Evolutionary conservation across 1,140 invertebrate genomes (phyloP).

Genomic region (Drosophila tristis): DNA sequence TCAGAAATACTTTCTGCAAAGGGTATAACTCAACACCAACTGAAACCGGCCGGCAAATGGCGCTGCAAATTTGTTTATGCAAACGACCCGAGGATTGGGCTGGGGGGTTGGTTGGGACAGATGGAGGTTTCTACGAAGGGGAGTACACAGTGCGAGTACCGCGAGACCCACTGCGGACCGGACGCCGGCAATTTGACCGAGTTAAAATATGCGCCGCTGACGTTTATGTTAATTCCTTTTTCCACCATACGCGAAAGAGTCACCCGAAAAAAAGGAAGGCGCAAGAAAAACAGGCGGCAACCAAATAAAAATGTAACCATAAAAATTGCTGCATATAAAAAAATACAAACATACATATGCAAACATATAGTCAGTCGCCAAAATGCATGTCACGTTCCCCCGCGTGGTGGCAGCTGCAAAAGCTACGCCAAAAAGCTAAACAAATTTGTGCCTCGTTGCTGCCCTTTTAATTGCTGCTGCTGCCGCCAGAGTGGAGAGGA

Average conservation of each 20-base stretch:
- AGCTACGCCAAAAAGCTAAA: slow-evolving; percentile 45
- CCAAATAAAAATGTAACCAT: slow-evolving; percentile 65
- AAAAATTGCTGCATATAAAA: slow-evolving; percentile 17
- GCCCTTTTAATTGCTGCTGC: slow-evolving; percentile 73
- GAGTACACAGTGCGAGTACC: slow-evolving; percentile 16
- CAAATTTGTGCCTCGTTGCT: slow-evolving; percentile 56
- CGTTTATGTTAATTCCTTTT: slow-evolving; percentile 74
- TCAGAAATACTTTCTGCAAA: too few relatives aligned
- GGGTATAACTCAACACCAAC: slow-evolving; percentile 11
- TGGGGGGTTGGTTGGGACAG: background rate
- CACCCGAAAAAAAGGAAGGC: slow-evolving; percentile 33
- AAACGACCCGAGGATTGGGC: slow-evolving; percentile 42
- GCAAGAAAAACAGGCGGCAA: slow-evolving; percentile 54
- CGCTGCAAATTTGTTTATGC: slow-evolving; percentile 80
- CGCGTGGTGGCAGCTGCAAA: slow-evolving; percentile 56
- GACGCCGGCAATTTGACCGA: slow-evolving; percentile 81
- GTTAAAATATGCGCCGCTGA: slow-evolving; percentile 81
- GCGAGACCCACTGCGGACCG: slow-evolving; percentile 53
- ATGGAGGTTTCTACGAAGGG: slow-evolving; percentile 13
- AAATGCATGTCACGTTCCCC: slow-evolving; percentile 73
- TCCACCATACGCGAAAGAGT: slow-evolving; percentile 47
- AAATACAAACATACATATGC: slow-evolving; percentile 6
- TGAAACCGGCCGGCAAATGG: slow-evolving; percentile 78
- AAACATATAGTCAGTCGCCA: slow-evolving; percentile 25
- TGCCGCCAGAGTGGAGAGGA: slow-evolving; percentile 5